Conservation (phyloP, 2,113 vertebrate species). For the Nerophis ophidion region DNA sequence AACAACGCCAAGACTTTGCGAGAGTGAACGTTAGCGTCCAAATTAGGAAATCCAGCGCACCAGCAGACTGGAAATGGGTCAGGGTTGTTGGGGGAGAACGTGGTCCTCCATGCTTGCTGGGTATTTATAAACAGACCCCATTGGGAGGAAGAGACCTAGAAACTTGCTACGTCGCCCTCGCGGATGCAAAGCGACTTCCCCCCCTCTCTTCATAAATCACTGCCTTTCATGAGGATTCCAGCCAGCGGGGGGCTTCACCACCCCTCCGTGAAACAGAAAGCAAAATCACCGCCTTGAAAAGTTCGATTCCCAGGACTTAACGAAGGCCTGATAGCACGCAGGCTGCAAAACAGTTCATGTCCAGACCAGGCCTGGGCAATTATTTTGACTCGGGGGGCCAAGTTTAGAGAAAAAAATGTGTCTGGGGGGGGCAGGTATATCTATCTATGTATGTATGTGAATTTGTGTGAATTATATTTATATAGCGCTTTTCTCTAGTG, state of each 20-base stretch:
- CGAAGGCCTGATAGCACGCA: constrained; percentile 29
- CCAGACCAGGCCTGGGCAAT: neutral
- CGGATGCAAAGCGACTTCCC: constrained; percentile 12
- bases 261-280: constrained; percentile 8
- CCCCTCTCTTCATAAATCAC: constrained; percentile 36
- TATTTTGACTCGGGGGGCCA: no score
- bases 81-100: constrained; percentile 68
- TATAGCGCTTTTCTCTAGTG: no score
- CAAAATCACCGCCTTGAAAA: constrained; percentile 30
- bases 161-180: constrained; percentile 52
- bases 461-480: no score
- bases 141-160: constrained; percentile 64
- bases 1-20: constrained; percentile 13
- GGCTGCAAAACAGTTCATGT: constrained; percentile 45
- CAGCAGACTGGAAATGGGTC: constrained; percentile 63
- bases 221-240: constrained; percentile 17
- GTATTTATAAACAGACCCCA: constrained; percentile 73
- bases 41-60: constrained; percentile 52
- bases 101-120: constrained; percentile 62
- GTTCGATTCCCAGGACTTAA: constrained; percentile 44
- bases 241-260: constrained; percentile 15
- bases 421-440: no score
- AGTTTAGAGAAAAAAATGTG: no score
- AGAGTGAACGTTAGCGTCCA: constrained; percentile 34
- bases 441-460: no score